Base-by-base conservation (phyloP, 2,888 invertebrate species). In the Exephanes ischioxanthus region DNA sequence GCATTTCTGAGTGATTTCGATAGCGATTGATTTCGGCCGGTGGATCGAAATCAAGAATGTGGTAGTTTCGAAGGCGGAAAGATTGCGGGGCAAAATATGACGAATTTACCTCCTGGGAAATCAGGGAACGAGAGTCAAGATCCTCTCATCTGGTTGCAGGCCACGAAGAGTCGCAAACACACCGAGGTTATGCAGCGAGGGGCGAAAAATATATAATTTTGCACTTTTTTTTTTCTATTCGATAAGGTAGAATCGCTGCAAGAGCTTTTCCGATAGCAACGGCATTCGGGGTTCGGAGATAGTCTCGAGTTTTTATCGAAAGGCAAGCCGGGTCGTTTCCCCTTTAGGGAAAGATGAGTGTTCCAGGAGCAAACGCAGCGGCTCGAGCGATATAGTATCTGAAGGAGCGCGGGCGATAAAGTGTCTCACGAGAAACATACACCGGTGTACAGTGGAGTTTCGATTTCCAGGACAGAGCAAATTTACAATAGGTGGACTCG, bases 61-160 rank as follows among this genome's bases (percentile, higher is more conserved):
- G 11, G 3, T 2, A 30, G 22, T 5, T 45, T 45, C 26, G 58
- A 22, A 45, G 14, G 33, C 9, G 11, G n/a, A n/a, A 55, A 48
- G 3, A n/a, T 63, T 63, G 48, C n/a, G 63, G 63, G 30, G 11
- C 51, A 51, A 48, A 37, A 51, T 30, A 63, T 66, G 7, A 33
- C 2, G 37, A 33, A 48, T 48, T 48, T 0, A 26, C 16, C 75
- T 66, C 75, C 0, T 48, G 75, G 66, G 75, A 76, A 75, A 76
- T 66, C 63, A 76, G 6, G 45, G 14, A 63, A 61, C 19, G 30
- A 9, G n/a, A 45, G 45, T 51, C 55, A 37, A 33, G 16, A 71
- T 71, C 48, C 19, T 66, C 33, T 66, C 72, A 19, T n/a, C 30
- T n/a, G 6, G 9, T n/a, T 33, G 33, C 11, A 6, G 30, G 63